These are phyloP conservation scores for Clarias magur DNA, from an alignment of 2,113 vertebrate genomes.

Conservation along the genomic window DNA sequence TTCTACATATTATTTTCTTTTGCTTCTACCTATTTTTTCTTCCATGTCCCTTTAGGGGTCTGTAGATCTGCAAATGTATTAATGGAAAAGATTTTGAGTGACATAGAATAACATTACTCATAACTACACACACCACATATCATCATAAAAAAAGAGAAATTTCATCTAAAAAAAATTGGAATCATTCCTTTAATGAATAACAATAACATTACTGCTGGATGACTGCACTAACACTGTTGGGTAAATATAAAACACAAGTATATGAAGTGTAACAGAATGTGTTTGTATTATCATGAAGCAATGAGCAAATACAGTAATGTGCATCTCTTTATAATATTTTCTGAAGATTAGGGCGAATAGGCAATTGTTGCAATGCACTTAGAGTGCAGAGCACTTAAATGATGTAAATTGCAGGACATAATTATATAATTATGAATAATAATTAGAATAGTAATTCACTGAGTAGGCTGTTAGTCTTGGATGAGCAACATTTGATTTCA, in stretches of 20 bases:
- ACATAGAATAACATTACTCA: not conserved
- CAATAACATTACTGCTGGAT: not conserved
- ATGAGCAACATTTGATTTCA: slow-evolving; percentile 27
- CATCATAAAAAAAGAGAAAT: not conserved
- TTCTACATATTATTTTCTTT: too few relatives aligned
- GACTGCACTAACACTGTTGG: not conserved
- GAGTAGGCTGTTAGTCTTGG: slow-evolving; percentile 31
- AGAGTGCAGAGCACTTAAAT: slow-evolving; percentile 9
- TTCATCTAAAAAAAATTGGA: not conserved
- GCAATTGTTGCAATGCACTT: slow-evolving; percentile 12
- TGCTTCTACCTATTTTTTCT: too few relatives aligned
- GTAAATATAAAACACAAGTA: slow-evolving; percentile 22
- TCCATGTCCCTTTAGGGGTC: not conserved
- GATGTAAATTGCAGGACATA: slow-evolving; percentile 22
- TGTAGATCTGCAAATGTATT: not conserved
- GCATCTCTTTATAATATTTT: slow-evolving; percentile 16
- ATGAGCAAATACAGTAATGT: slow-evolving; percentile 27
- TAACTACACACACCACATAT: not conserved
- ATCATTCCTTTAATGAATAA: not conserved
- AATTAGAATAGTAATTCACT: slow-evolving; percentile 24
- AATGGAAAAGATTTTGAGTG: not conserved
- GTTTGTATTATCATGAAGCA: slow-evolving; percentile 23
- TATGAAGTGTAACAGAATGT: slow-evolving; percentile 22
- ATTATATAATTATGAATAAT: slow-evolving; percentile 34
- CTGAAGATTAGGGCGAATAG: not conserved